A percentile compares a stretch with the other conserved stretches of the same genome.
Evolutionary conservation across 2,888 invertebrate genomes (phyloP).

Genomic region (Lymantria monacha): DNA sequence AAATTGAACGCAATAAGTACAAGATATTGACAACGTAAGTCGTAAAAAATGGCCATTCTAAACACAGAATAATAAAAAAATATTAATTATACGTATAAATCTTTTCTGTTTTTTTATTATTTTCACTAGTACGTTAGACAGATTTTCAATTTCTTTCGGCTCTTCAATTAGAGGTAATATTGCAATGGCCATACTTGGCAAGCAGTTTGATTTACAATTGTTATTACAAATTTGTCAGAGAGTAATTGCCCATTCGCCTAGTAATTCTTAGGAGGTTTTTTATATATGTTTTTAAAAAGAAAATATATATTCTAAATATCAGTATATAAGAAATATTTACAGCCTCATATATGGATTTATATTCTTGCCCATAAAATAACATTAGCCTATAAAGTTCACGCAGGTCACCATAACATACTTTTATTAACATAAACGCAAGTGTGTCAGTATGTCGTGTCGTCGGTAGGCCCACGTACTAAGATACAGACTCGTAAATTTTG

Average conservation of each 20-base stretch:
- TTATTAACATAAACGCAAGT: conserved; percentile 28
- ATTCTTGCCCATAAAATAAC: conserved; percentile 1
- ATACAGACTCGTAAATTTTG: conserved; percentile 28
- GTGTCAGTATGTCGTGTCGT: conserved; percentile 32
- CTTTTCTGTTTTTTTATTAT: not conserved
- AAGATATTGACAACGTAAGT: not conserved
- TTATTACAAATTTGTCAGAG: too few species aligned
- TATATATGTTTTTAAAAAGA: too few species aligned
- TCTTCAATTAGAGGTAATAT: too few species aligned
- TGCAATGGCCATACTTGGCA: too few species aligned
- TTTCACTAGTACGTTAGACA: not conserved
- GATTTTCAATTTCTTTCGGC: too few species aligned
- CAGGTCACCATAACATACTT: conserved; percentile 27
- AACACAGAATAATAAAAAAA: not conserved
- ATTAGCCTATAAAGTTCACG: conserved; percentile 16
- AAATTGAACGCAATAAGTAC: too few species aligned
- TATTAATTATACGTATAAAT: not conserved
- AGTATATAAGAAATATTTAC: conserved; percentile 12
- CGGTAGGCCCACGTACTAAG: conserved; percentile 19
- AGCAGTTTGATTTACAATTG: too few species aligned
- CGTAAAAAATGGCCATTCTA: not conserved
- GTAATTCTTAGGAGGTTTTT: too few species aligned
- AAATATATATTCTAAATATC: not conserved
- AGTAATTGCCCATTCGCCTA: too few species aligned
- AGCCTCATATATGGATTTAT: conserved; percentile 10